Conservation (phyloP, 1,140 invertebrate species). For the Penaeus japonicus region DNA sequence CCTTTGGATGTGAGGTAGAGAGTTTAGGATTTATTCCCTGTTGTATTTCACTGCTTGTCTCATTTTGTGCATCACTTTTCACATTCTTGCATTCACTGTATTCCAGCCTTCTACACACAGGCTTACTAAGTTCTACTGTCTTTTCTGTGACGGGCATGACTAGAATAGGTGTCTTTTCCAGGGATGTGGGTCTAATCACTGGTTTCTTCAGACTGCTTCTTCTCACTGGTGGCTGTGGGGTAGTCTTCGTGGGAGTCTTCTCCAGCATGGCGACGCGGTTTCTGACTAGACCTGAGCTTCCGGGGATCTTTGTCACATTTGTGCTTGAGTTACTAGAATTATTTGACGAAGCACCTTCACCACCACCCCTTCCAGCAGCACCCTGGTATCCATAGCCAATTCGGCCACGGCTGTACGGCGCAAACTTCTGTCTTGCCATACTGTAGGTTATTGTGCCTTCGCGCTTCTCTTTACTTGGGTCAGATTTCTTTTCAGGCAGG, state of each 20-base stretch:
- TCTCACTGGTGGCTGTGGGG: slow-evolving; percentile 26
- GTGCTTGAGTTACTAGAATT: neutral
- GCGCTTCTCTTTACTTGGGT: slow-evolving; percentile 17
- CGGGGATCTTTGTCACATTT: slow-evolving; percentile 12
- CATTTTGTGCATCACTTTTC: neutral
- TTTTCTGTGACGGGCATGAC: slow-evolving; percentile 52
- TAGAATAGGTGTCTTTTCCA: slow-evolving; percentile 57
- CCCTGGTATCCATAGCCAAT: slow-evolving; percentile 31
- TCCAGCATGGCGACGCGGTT: slow-evolving; percentile 43
- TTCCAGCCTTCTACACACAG: slow-evolving; percentile 52
- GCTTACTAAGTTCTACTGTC: slow-evolving; percentile 51
- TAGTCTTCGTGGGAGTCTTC: slow-evolving; percentile 24
- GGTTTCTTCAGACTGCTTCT: slow-evolving; percentile 40
- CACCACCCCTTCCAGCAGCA: neutral
- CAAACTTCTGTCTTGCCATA: slow-evolving; percentile 58
- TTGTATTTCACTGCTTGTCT: neutral
- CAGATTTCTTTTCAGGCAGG: neutral
- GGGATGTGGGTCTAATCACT: slow-evolving; percentile 44
- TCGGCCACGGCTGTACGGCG: slow-evolving; percentile 43
- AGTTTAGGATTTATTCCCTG: neutral
- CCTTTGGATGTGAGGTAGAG: neutral
- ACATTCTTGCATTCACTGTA: slow-evolving; percentile 46
- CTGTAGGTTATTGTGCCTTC: slow-evolving; percentile 53
- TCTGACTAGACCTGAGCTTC: slow-evolving; percentile 29
- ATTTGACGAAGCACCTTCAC: neutral